A percentile compares a stretch with the other conserved stretches of the same genome.
These are phyloP conservation scores for Casuarius casuarius DNA, from an alignment of 2,113 vertebrate genomes.

Conservation along the genomic window DNA sequence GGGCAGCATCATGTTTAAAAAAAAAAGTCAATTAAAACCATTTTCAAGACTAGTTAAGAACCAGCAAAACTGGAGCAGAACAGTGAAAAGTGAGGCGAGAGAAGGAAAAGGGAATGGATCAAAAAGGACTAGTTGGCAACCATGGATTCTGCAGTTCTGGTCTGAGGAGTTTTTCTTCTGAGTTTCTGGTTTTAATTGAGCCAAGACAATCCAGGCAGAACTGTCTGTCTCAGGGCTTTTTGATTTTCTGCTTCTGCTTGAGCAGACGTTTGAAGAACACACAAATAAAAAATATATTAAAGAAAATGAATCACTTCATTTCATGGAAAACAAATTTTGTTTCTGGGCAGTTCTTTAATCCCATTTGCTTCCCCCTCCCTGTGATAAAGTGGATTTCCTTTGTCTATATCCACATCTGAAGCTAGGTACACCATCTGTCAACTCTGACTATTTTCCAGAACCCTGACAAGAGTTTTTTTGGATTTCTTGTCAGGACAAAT, in stretches of 20 bases:
- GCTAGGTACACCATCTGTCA: conserved; percentile 33
- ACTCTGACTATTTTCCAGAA: conserved; percentile 16
- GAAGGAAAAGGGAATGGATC: not conserved
- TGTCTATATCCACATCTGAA: conserved; percentile 16
- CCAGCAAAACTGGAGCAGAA: not conserved
- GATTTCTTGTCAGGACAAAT: conserved; percentile 8
- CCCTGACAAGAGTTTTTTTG: not conserved
- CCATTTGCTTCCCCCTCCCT: not conserved
- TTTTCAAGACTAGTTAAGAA: not conserved
- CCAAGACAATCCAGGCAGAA: not conserved
- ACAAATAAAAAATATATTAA: not conserved
- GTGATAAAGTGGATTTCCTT: not conserved
- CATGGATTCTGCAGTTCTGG: not conserved
- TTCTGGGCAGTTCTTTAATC: not conserved
- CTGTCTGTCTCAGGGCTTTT: not conserved
- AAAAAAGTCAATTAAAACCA: not conserved
- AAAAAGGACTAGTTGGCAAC: not conserved
- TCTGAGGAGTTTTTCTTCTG: not conserved
- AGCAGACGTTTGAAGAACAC: not conserved
- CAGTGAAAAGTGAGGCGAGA: not conserved
- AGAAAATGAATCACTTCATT: not conserved
- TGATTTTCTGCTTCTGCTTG: not conserved
- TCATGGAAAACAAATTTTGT: not conserved
- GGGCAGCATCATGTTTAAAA: not conserved
- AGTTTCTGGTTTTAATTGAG: not conserved